A percentile compares a stretch with the other conserved stretches of the same genome.
Evolutionary conservation across 2,888 invertebrate species (phyloP).

Genomic region (Eurytoma californica): DNA sequence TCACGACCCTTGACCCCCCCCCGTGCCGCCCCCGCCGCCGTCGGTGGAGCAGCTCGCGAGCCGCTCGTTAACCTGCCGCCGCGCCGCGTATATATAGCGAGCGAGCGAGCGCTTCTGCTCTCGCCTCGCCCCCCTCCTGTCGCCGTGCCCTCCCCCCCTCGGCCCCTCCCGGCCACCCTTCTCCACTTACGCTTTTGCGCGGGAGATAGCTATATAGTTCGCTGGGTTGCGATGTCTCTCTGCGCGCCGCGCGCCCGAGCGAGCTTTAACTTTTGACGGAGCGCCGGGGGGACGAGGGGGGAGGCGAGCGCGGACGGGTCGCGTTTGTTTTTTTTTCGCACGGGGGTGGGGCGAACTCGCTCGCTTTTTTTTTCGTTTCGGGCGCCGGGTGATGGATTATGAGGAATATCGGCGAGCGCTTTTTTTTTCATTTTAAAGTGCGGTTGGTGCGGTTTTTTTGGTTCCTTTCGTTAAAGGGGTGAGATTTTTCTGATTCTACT

Average conservation of each 20-base stretch:
- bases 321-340: too few relatives aligned
- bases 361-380: too few relatives aligned
- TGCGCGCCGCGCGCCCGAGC: slow-evolving; percentile 54
- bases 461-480: too few relatives aligned
- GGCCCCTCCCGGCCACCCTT: slow-evolving; percentile 16
- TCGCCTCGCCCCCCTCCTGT: slow-evolving; percentile 2
- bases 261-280: slow-evolving; percentile 53
- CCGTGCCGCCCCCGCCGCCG: slow-evolving; percentile 45
- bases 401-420: too few relatives aligned
- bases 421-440: too few relatives aligned
- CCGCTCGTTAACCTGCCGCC: slow-evolving; percentile 73
- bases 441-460: too few relatives aligned
- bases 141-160: slow-evolving; percentile 8
- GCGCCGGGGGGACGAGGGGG: not conserved
- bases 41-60: slow-evolving; percentile 63
- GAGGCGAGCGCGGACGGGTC: too few relatives aligned
- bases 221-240: slow-evolving; percentile 38
- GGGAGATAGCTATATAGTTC: slow-evolving; percentile 10
- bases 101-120: slow-evolving; percentile 10
- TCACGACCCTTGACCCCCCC: slow-evolving; percentile 54
- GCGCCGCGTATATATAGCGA: slow-evolving; percentile 34
- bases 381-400: too few relatives aligned
- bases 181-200: slow-evolving; percentile 31
- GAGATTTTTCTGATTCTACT: too few relatives aligned
- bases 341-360: too few relatives aligned